Evolutionary conservation across 2,113 vertebrate genomes (phyloP), one percentile per base, ranked within the genome.

Genomic region (Cricetomys ansorgei): DNA sequence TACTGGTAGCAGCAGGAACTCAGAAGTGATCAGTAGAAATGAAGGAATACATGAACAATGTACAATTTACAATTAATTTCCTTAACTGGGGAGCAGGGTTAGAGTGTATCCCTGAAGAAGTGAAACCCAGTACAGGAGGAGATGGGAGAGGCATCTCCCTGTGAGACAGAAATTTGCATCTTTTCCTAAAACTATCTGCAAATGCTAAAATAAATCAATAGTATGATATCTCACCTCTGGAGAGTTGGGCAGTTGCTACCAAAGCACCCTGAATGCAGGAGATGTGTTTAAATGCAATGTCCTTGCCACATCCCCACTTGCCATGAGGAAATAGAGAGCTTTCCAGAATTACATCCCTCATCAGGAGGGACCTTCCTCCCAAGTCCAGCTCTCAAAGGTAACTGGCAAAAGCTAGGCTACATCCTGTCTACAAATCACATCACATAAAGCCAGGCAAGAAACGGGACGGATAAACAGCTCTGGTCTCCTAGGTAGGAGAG

Each of bases 161-260:
- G 79, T 76, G 91, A 97, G 72, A 89, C 11, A 96, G 76, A 97
- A 91, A 97, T 97, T 93, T 77, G 86, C 83, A 90, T 93, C 89
- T 73, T 48, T 95, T 96, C 97, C 92, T 94, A 97, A 97, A 95
- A 91, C 55, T 88, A 75, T 90, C 53, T 80, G 89, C 48, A 95
- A 72, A 95, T 79, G 84, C 96, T 94, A 91, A 98, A 97, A 97
- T 95, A 88, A 77, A 93, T 77, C 91, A 80, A 72, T 48, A 37
- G 9, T 65, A 17, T 70, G 88, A 48, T 57, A 40, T 92, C 75
- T 92, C 80, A 80, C 40, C 25, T n/a, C 8, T 40, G 9, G 3
- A 96, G 81, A 85, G 55, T 67, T 79, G 96, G 97, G 96, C 67
- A 93, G 91, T 70, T 97, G 91, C 81, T 43, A 92, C 48, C 40